A percentile compares a stretch with the other conserved stretches of the same genome.
Conservation (phyloP, 2,888 invertebrate species). For the Falcaria lacertinaria region DNA sequence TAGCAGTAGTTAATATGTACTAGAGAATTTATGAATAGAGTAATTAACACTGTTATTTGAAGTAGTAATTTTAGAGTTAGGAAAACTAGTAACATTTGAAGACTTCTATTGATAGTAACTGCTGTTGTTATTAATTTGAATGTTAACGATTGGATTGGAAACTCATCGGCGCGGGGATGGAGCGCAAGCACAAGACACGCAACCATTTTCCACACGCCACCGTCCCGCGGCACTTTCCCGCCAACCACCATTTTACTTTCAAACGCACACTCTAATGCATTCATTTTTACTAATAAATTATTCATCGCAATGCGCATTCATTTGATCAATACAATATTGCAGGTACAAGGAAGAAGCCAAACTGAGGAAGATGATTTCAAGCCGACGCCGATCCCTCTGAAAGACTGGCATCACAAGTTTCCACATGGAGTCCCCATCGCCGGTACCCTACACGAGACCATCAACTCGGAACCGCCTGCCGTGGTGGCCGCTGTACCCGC, state of each 20-base stretch:
- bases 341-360: constrained; percentile 50
- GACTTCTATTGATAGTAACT: too few species aligned
- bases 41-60: not conserved
- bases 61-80: constrained; percentile 2
- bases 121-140: constrained; percentile 15
- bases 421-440: constrained; percentile 11
- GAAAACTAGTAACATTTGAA: constrained; percentile 3
- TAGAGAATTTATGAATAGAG: constrained; percentile 13
- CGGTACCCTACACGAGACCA: constrained; percentile 45
- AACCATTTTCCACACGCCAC: constrained; percentile 48
- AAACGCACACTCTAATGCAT: constrained; percentile 62
- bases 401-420: constrained; percentile 42
- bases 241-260: constrained; percentile 71
- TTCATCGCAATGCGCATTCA: constrained; percentile 5
- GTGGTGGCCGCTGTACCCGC: constrained; percentile 49
- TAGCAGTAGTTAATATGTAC: too few species aligned
- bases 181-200: constrained; percentile 45
- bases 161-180: constrained; percentile 43
- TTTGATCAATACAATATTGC: constrained; percentile 29
- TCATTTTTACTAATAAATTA: constrained; percentile 35
- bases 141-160: constrained; percentile 61
- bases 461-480: constrained; percentile 35
- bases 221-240: constrained; percentile 62
- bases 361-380: constrained; percentile 53
- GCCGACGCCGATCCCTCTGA: constrained; percentile 67